Base-by-base conservation (phyloP, 2,888 invertebrate species). In the Macroteleia sp. region DNA sequence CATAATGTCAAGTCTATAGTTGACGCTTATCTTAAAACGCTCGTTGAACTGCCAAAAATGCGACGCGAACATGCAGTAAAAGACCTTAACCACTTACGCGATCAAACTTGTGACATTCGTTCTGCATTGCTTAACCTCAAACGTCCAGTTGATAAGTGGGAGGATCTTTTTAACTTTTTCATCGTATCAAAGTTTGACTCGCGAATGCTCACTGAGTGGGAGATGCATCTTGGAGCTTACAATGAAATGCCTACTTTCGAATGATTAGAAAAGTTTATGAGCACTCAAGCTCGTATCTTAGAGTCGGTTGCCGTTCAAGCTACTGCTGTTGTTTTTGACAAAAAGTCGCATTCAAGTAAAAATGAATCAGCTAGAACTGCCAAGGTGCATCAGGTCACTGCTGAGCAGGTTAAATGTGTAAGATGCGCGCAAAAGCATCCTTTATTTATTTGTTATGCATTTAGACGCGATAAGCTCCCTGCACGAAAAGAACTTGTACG, bases 401-500 rank as follows among this genome's bases (percentile, higher is more conserved):
- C 10, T 10, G 17, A 48, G 8, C 2, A 6, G 1, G 1, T 3
- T 0, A 1, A 17, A 10, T 48, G 48, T 32, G 10, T 34, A n/a
- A 34, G 34, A n/a, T 34, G 34, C 10, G 10, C 10, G 3, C 34
- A 34, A 9, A 36, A 36, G 36, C 36, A 36, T 44, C 42, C 42
- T n/a, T n/a, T 44, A 3, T 44, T 44, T 19, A 19, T 44, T 4
- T 22, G 42, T 4, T 44, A 10, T n/a, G 2, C 42, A n/a, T 44
- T 44, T 22, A 44, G n/a, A 19, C 42, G 42, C 10, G 42, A 44
- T n/a, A 44, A 22, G n/a, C 19, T 44, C 10, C n/a, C 42, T 22
- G 22, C 22, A 2, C 42, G 22, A 22, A 20, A 22, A 3, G 20
- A 44, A 1, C 12, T 44, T 44, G 42, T 22, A 22, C 42, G 12